Evolutionary conservation across 2,113 vertebrate species (phyloP).

Genomic region (Semicossyphus pulcher): DNA sequence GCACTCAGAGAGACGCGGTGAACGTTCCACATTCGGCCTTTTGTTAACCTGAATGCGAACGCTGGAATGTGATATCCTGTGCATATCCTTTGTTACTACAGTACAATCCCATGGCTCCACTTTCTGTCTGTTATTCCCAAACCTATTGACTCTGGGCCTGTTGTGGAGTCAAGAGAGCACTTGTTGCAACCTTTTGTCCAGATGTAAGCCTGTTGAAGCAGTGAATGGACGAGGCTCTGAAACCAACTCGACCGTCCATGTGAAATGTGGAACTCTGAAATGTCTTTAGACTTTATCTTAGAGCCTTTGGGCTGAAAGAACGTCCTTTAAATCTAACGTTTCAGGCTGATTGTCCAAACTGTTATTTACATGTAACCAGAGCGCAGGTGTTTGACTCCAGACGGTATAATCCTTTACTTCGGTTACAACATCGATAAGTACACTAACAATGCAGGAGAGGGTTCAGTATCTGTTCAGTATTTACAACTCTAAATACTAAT

Average conservation of each 20-base stretch:
- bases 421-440: not conserved
- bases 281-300: not conserved
- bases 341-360: slow-evolving; percentile 1
- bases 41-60: slow-evolving; percentile 76
- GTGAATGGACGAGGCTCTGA: slow-evolving; percentile 40
- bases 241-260: slow-evolving; percentile 11
- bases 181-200: slow-evolving; percentile 59
- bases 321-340: not conserved
- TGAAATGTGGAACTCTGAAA: slow-evolving; percentile 25
- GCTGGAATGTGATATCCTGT: slow-evolving; percentile 81
- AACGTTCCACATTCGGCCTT: slow-evolving; percentile 77
- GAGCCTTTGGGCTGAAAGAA: not conserved
- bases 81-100: slow-evolving; percentile 82
- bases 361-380: slow-evolving; percentile 20
- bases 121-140: slow-evolving; percentile 65
- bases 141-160: slow-evolving; percentile 67
- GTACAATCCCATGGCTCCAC: slow-evolving; percentile 71
- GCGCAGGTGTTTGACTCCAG: not conserved
- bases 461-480: slow-evolving; percentile 4
- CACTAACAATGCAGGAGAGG: slow-evolving; percentile 1
- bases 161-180: slow-evolving; percentile 68
- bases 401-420: slow-evolving; percentile 7
- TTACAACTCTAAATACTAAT: too few relatives aligned
- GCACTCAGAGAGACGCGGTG: slow-evolving; percentile 47
- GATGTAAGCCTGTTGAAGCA: slow-evolving; percentile 42